Base-by-base conservation (phyloP, 1,140 invertebrate species). In the Meteorus sp. region DNA sequence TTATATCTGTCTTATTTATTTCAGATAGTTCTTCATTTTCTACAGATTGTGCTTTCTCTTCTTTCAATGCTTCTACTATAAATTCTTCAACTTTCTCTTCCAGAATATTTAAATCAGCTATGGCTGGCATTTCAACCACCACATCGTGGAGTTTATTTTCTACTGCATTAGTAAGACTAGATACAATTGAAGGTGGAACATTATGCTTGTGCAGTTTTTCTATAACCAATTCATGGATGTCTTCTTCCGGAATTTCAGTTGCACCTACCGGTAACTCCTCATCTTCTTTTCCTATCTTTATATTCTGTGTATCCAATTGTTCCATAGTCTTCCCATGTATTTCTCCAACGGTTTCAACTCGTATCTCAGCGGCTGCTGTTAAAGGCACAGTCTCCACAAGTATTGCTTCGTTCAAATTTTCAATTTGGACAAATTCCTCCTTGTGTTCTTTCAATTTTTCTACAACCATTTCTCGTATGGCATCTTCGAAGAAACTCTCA, bases 61-160 rank as follows among this genome's bases (percentile, higher is more conserved):
- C 7, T 1, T 58, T 58, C 5, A 65, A 51, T 6, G 66, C 65
- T 4, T 66, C 61, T 5, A 56, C 55, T 0, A 52, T 7, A 1
- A 72, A 66, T 15, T 72, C 67, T 4, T 63, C 53, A 5, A 68
- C 39, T 0, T 44, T 23, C 47, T 66, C 59, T 11, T 58, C 62
- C 25, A 33, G 19, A 11, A 52, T 23, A 22, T 37, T 22, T 37
- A 20, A 15, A 2, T 29, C 22, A 20, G 15, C 20, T 19, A 35
- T 2, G 19, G 35, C 13, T 0, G 50, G 50, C 35, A 20, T 19
- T n/a, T 31, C 31, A 13, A 22, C 29, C 35, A 52, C 22, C 19
- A 52, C 11, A 11, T 7, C 29, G 11, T 52, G 50, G 25, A 52
- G 5, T 52, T 52, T 52, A 8, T 17, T 7, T 35, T 52, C 31